Evolutionary conservation across 2,797 vertebrate species (phyloP).

Genomic region (Cheirogaleus major): DNA sequence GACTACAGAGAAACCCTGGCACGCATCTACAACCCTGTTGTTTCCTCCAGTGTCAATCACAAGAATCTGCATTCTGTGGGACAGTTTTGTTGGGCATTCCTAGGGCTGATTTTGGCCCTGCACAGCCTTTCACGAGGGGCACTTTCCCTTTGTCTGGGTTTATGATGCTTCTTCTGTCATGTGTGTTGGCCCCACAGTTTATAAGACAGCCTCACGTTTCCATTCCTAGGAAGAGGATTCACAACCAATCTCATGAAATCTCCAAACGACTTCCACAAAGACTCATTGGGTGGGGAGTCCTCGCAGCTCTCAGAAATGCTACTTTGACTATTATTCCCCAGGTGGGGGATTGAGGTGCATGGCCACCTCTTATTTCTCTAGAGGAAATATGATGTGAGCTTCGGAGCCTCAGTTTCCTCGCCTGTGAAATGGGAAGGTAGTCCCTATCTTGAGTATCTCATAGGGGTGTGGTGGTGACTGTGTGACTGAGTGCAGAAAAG

Average conservation of each 20-base stretch:
- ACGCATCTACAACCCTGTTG: not conserved
- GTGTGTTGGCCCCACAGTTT: constrained; percentile 54
- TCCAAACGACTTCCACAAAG: not conserved
- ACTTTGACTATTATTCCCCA: not conserved
- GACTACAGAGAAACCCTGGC: not conserved
- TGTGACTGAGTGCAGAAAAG: not conserved
- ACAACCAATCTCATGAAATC: constrained; percentile 49
- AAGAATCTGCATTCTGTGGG: not conserved
- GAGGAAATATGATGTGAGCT: not conserved
- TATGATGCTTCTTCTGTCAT: not conserved
- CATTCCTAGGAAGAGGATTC: constrained; percentile 10
- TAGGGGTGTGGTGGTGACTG: not conserved
- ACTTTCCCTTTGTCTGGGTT: constrained; percentile 48
- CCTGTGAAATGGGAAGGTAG: not conserved
- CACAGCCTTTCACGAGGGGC: not conserved
- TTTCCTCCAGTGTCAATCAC: not conserved
- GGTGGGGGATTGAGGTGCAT: not conserved
- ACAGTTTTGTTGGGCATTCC: not conserved
- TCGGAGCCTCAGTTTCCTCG: not conserved
- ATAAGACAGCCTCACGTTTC: constrained; percentile 51
- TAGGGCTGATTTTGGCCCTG: not conserved
- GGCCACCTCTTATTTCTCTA: not conserved
- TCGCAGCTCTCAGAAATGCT: not conserved
- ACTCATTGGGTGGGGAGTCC: not conserved
- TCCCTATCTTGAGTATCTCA: not conserved